phyloP scores from a whole-genome alignment of 2,888 invertebrate species.

The Heteromurus nitidus region DNA sequence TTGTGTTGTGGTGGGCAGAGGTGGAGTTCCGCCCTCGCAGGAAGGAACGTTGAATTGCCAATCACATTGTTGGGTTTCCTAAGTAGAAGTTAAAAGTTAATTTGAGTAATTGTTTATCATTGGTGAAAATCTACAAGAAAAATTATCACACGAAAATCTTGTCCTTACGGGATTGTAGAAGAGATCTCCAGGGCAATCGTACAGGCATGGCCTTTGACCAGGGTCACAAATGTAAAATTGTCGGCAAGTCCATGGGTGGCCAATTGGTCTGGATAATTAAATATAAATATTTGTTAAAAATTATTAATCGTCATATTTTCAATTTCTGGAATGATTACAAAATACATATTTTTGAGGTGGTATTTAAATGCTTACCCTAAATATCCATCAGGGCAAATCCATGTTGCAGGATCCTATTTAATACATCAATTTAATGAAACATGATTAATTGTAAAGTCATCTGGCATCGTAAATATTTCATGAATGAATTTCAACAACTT shows the following conservation, averaged over 20 bases:
- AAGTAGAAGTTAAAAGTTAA: too few relatives aligned
- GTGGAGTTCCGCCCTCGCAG: conserved; percentile 23
- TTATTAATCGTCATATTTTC: too few relatives aligned
- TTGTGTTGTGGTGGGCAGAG: not conserved
- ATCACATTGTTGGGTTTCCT: conserved; percentile 20
- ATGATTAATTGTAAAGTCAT: not conserved
- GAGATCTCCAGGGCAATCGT: conserved; percentile 10
- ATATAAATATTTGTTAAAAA: too few relatives aligned
- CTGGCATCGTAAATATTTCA: not conserved
- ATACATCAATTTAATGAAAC: too few relatives aligned
- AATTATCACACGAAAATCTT: too few relatives aligned
- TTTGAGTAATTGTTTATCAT: too few relatives aligned
- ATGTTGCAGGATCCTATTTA: conserved; percentile 35
- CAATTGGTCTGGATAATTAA: too few relatives aligned
- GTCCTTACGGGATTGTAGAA: conserved; percentile 44
- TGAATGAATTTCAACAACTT: not conserved
- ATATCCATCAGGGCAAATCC: conserved; percentile 50
- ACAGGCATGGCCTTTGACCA: conserved; percentile 42
- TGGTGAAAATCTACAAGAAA: too few relatives aligned
- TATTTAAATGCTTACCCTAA: too few relatives aligned
- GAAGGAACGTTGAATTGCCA: conserved; percentile 20
- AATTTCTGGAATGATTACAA: too few relatives aligned
- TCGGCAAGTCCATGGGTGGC: not conserved
- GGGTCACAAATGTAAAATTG: conserved; percentile 31
- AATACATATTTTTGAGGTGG: too few relatives aligned